Evolutionary conservation across 1,140 invertebrate genomes (phyloP).

Genomic region (Cyrtorhinus lividipennis): DNA sequence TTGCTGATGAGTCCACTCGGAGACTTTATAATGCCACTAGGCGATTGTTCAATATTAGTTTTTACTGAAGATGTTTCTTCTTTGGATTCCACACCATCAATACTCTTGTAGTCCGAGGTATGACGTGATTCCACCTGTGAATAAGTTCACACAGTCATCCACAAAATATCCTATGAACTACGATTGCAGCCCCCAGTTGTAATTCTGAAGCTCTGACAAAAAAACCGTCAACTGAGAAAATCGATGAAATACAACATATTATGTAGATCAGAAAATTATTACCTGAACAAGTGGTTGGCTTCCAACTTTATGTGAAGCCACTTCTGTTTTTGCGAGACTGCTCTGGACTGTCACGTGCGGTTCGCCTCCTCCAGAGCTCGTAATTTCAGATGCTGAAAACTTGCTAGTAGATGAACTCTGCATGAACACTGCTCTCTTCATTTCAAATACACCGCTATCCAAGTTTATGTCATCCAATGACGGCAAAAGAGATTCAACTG

Average conservation of each 20-base stretch:
- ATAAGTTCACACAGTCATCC: no score
- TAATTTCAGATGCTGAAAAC: constrained; percentile 22
- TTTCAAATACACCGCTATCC: constrained; percentile 27
- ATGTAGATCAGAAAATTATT: no score
- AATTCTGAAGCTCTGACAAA: no score
- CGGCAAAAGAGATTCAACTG: constrained; percentile 16
- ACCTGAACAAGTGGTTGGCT: constrained; percentile 27
- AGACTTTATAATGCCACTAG: neutral
- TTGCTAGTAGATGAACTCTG: constrained; percentile 30
- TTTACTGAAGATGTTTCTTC: constrained; percentile 10
- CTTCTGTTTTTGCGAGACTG: constrained; percentile 28
- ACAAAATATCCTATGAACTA: no score
- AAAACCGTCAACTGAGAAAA: no score
- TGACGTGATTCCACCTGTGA: constrained; percentile 24
- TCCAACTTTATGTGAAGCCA: constrained; percentile 27
- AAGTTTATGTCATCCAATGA: constrained; percentile 19
- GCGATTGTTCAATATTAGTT: neutral
- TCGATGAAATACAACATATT: no score
- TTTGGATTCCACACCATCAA: constrained; percentile 24
- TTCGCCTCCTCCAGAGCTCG: constrained; percentile 20
- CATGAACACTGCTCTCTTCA: constrained; percentile 32
- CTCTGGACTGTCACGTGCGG: constrained; percentile 31
- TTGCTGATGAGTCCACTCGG: constrained; percentile 3
- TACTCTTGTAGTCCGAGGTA: constrained; percentile 26
- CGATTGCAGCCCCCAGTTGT: no score